Evolutionary conservation across 2,113 vertebrate species (phyloP).

Genomic region (Zosterops borbonicus): DNA sequence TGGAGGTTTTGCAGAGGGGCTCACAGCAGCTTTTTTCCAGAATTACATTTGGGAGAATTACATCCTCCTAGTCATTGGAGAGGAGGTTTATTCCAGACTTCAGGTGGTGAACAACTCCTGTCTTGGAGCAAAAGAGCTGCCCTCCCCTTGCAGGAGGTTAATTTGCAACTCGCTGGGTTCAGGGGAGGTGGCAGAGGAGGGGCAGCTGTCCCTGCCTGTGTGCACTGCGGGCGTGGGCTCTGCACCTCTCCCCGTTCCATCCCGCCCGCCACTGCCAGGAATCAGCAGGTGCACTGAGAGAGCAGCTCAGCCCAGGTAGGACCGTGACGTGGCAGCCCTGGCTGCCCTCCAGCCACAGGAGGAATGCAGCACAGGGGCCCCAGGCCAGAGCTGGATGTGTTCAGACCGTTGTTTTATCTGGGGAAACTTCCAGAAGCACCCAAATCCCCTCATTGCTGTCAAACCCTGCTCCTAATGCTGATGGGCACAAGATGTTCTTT

Average conservation of each 20-base stretch:
- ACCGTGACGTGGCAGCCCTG: not conserved
- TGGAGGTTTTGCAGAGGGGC: not conserved
- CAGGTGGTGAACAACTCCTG: not conserved
- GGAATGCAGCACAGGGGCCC: not conserved
- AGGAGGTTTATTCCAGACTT: not conserved
- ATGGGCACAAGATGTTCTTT: not conserved
- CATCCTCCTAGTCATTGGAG: rapidly evolving
- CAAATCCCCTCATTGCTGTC: rapidly evolving
- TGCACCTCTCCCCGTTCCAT: not conserved
- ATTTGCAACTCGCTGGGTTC: rapidly evolving
- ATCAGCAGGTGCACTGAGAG: not conserved
- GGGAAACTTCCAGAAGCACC: not conserved
- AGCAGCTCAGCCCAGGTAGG: not conserved
- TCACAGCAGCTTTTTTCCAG: rapidly evolving
- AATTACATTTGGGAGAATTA: not conserved
- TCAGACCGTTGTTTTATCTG: rapidly evolving
- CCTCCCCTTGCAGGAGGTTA: not conserved
- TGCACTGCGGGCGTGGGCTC: not conserved
- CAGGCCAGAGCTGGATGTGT: not conserved
- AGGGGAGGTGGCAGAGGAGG: not conserved
- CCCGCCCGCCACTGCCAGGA: rapidly evolving
- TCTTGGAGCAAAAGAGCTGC: not conserved
- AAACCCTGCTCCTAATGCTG: not conserved
- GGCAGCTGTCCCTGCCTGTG: not conserved
- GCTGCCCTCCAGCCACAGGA: not conserved